Base-by-base conservation (phyloP, 2,113 vertebrate species). In the Hymenochirus boettgeri region DNA sequence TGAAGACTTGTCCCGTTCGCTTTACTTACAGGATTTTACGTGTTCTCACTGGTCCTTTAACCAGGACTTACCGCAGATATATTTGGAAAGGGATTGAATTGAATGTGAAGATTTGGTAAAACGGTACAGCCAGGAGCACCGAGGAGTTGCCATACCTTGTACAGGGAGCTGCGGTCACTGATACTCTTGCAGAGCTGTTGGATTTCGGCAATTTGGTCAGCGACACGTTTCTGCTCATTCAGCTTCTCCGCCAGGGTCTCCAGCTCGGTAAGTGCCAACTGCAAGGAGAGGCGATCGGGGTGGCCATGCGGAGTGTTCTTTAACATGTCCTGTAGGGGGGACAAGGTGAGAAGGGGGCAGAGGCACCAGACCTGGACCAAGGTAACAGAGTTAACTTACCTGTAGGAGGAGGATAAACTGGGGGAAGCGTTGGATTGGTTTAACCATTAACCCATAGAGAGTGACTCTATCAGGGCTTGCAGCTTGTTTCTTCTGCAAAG, bases 331-430 rank as follows among this genome's bases (percentile, higher is more conserved):
- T 99, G 61, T 4, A 60, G 19, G 3, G 12, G 4, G 4, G 26
- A 53, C 3, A 64, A 15, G 22, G 29, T 1, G 7, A 22, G 54
- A 21, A 5, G 15, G 39, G 9, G 3, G 33, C 33, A 35, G 4
- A 7, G 10, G 1, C 33, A 45, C 6, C 7, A 23, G 9, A 21
- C 4, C 39, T n/a, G 27, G 25, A 11, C 5, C 7, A 15, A 29
- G 12, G 62, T 26, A 17, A 15, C 1, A 23, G 4, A n/a, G 24
- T 35, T 8, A 35, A 18, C 4, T 39, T 81, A 99, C 96, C 95
- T 98, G 96, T 29, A 99, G 82, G 12, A 99, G 91, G 3, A 99
- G 85, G 51, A 99, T 99, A 79, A 99, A 98, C 85, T 99, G 96
- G 0, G 96, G 96, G 71, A 99, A 99, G 35, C 95, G 82, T 62